These are phyloP conservation scores for Tragulus kanchil DNA, from an alignment of 2,113 vertebrate genomes.

Conservation along the genomic window DNA sequence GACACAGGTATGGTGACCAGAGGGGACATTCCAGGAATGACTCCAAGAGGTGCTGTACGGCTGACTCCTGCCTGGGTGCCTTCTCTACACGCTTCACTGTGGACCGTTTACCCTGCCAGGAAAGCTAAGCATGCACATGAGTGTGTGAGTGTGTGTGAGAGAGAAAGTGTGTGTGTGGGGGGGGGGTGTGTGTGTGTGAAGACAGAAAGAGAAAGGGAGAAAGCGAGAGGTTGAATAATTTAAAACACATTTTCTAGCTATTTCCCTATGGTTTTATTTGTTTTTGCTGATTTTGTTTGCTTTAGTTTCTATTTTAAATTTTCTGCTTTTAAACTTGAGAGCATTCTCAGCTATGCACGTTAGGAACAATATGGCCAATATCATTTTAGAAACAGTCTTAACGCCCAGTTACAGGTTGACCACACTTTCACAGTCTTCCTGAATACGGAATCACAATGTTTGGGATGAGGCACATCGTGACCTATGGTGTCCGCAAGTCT, in stretches of 20 bases:
- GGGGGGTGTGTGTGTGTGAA: not conserved
- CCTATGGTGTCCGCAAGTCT: rapidly evolving
- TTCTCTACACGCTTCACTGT: not conserved
- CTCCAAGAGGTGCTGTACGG: not conserved
- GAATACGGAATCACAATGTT: rapidly evolving
- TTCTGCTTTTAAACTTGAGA: not conserved
- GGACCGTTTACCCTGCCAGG: not conserved
- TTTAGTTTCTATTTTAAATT: not conserved
- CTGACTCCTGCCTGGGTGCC: not conserved
- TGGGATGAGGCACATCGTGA: not conserved
- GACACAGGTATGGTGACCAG: not conserved
- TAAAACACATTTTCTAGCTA: not conserved
- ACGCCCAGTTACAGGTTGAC: not conserved
- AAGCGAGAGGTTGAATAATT: not conserved
- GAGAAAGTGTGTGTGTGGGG: not conserved
- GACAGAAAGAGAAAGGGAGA: not conserved
- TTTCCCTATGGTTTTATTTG: slow-evolving; percentile 8
- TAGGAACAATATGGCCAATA: not conserved
- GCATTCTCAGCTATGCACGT: not conserved
- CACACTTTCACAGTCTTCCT: not conserved
- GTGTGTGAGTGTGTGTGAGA: not conserved
- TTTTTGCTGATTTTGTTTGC: not conserved
- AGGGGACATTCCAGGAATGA: not conserved
- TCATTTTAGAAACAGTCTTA: not conserved
- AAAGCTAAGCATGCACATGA: not conserved